phyloP scores from a whole-genome alignment of 2,888 invertebrate species.

The Halictus quadricinctus region DNA sequence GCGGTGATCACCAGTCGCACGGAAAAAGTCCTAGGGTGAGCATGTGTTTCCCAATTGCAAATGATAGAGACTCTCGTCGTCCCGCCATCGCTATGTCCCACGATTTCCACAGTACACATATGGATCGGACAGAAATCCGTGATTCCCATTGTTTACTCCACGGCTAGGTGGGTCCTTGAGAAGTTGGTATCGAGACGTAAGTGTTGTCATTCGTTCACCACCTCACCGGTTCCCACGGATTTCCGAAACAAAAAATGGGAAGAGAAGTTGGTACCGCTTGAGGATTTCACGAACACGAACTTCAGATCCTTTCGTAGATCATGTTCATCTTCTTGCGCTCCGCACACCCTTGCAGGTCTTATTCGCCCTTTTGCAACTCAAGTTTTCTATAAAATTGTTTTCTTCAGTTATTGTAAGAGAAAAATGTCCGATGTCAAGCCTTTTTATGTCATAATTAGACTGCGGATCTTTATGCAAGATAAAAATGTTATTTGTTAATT shows the following conservation, averaged over 20 bases:
- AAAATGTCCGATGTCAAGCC: no score
- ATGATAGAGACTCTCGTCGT: background rate
- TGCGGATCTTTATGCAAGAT: no score
- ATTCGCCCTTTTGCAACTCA: no score
- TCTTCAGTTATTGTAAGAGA: no score
- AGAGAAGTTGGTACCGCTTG: no score
- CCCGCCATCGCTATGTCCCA: background rate
- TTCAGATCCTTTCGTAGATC: no score
- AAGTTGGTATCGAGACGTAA: conserved; percentile 21
- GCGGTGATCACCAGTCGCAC: conserved; percentile 17
- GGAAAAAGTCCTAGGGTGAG: conserved; percentile 53
- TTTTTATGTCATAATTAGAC: no score
- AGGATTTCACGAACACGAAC: no score
- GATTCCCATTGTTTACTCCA: conserved; percentile 47
- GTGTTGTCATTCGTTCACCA: conserved; percentile 30
- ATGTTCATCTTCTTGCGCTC: no score
- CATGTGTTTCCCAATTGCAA: conserved; percentile 11
- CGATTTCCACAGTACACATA: background rate
- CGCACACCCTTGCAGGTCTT: no score
- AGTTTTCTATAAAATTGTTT: no score
- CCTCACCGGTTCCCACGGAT: background rate
- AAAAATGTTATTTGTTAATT: no score
- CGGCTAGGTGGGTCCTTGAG: conserved; percentile 57
- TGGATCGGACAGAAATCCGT: background rate
- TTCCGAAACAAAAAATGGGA: background rate